Conservation (phyloP, 2,113 vertebrate species). For the Oryzias javanicus region DNA sequence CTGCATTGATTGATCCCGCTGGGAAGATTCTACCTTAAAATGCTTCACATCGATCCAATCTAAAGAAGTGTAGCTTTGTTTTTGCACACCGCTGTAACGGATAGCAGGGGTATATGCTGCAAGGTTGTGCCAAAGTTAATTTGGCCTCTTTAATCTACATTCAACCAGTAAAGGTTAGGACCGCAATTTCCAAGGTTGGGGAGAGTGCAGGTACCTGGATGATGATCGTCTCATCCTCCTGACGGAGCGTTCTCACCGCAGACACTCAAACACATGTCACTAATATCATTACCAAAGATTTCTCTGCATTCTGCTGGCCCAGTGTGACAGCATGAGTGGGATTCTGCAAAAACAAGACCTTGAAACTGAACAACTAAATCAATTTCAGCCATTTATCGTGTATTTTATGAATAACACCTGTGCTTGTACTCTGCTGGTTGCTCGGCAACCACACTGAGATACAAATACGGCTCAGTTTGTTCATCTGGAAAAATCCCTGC, state of each 20-base stretch:
- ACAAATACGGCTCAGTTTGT: constrained; percentile 7
- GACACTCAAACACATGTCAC: constrained; percentile 8
- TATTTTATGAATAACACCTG: constrained; percentile 15
- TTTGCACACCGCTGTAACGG: no score
- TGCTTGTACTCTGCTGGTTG: constrained; percentile 13
- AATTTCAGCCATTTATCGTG: constrained; percentile 19
- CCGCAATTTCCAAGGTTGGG: constrained; percentile 1
- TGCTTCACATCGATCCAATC: no score
- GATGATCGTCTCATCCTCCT: not conserved
- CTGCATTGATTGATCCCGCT: no score
- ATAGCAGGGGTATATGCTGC: no score
- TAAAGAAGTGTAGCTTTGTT: no score
- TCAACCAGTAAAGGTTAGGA: not conserved
- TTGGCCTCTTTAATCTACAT: not conserved
- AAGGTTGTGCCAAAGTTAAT: no score
- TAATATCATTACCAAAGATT: constrained; percentile 1
- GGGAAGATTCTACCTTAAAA: no score
- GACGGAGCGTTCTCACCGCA: not conserved
- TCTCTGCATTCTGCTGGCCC: constrained; percentile 1
- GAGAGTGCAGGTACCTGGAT: not conserved
- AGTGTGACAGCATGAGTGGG: constrained; percentile 1
- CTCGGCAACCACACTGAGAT: constrained; percentile 5
- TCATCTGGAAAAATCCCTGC: not conserved
- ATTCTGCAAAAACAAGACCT: not conserved
- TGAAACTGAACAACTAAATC: constrained; percentile 3